Percentiles rank a stretch among this genome's conserved stretches.
Conservation (phyloP, 1,140 invertebrate genomes). For the Laupala kohalensis region DNA sequence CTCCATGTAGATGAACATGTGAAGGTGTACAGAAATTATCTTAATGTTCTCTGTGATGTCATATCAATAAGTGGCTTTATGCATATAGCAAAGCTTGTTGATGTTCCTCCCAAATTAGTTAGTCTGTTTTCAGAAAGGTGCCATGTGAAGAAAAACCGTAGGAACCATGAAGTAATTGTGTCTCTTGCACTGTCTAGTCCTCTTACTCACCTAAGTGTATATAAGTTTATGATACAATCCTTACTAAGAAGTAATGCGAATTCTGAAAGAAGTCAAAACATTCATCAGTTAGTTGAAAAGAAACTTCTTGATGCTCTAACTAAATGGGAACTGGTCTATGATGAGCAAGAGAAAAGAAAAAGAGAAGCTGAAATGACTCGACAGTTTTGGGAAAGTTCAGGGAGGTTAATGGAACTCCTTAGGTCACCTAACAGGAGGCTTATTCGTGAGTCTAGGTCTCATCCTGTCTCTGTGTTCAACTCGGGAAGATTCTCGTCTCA, state of each 20-base stretch:
- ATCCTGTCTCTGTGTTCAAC: conserved; percentile 51
- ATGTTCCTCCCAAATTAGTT: conserved; percentile 41
- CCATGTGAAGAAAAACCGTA: conserved; percentile 21
- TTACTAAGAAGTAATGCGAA: conserved; percentile 2
- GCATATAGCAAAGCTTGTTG: conserved; percentile 45
- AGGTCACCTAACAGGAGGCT: conserved; percentile 53
- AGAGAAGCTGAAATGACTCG: conserved; percentile 56
- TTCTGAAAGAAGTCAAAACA: neutral
- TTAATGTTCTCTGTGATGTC: conserved; percentile 56
- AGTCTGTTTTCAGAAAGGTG: conserved; percentile 40
- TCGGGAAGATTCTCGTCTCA: conserved; percentile 49
- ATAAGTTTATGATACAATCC: conserved; percentile 22
- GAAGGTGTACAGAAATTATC: conserved; percentile 56
- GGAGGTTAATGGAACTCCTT: conserved; percentile 49
- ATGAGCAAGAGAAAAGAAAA: conserved; percentile 43
- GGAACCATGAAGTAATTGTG: conserved; percentile 4
- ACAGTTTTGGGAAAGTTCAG: conserved; percentile 59
- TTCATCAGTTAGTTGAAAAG: neutral
- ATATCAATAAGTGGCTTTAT: conserved; percentile 56
- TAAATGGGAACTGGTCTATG: conserved; percentile 46
- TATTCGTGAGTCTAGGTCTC: conserved; percentile 58
- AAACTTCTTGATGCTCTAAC: conserved; percentile 20
- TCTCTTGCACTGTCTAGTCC: conserved; percentile 41
- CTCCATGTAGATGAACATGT: conserved; percentile 58
- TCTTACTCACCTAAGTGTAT: conserved; percentile 40